A percentile compares a stretch with the other conserved stretches of the same genome.
Evolutionary conservation across 2,113 vertebrate species (phyloP).

Genomic region (Xiphias gladius): DNA sequence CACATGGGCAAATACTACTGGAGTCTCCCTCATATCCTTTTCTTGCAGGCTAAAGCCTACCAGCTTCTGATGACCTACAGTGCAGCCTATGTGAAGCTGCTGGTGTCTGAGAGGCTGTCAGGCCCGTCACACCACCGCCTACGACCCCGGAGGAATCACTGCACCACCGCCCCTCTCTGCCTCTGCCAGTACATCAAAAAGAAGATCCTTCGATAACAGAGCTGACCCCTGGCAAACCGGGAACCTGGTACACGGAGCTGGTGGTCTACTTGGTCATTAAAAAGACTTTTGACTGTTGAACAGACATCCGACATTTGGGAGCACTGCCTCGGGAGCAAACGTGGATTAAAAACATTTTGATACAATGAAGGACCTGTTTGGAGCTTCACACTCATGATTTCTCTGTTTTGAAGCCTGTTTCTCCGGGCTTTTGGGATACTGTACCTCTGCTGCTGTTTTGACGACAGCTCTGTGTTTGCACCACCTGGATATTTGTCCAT

Average conservation of each 20-base stretch:
- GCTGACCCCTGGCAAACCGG: neutral
- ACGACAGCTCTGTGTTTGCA: conserved; percentile 29
- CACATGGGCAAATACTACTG: neutral
- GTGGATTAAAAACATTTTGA: neutral
- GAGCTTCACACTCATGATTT: neutral
- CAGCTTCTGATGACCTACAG: conserved; percentile 86
- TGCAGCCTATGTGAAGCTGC: conserved; percentile 82
- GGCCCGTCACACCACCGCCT: conserved; percentile 36
- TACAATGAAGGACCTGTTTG: neutral
- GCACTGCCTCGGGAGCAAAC: neutral
- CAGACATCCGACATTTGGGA: neutral
- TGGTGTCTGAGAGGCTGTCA: conserved; percentile 78
- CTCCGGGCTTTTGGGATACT: neutral
- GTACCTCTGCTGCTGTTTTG: neutral
- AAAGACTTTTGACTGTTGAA: neutral
- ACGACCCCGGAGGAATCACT: conserved; percentile 69
- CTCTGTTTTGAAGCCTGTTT: neutral
- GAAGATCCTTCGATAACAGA: conserved; percentile 70
- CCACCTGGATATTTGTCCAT: conserved; percentile 43
- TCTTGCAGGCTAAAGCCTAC: conserved; percentile 78
- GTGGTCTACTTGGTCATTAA: neutral
- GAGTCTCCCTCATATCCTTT: neutral
- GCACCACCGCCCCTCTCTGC: conserved; percentile 72
- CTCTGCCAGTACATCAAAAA: conserved; percentile 84
- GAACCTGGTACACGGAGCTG: neutral